Base-by-base conservation (phyloP, 92 coral and sea anemone species). In the Epizoanthus illoricatus region DNA sequence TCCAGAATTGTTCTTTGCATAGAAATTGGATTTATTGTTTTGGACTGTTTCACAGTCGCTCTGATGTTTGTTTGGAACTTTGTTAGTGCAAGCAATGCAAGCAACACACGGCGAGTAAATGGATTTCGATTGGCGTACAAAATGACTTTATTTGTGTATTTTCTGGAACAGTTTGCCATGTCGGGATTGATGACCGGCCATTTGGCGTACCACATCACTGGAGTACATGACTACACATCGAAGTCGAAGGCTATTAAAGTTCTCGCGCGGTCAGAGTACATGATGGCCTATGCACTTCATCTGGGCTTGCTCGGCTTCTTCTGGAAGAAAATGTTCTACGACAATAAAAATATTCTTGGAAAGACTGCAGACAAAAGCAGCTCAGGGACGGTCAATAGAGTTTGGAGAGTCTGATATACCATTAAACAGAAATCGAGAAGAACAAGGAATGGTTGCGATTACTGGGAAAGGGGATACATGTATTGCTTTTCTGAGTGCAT, bases 101-200 rank as follows among this genome's bases (percentile, higher is more conserved):
- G n/a, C 21, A 69, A 36, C 10, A 69, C 8, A 69, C 73, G 73
- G 21, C 73, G 11, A 8, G 7, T 15, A 18, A 10, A 42, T 15
- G 54, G 49, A 0, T 42, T 69, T 69, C 19, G 21, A 13, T 9
- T 13, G 52, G 73, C 73, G 5, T 69, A 69, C 55, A 36, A 42
- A 20, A 36, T 69, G 55, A 69, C 73, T 8, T 16, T 36, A 41
- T 15, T 69, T 69, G 73, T 69, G 73, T 69, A 69, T 41, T 69
- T 69, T n/a, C 17, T 69, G 73, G 73, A 69, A 20, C 73, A 69
- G 73, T 16, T 69, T 9, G 73, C 11, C 16, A 69, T 69, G 73
- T 39, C 73, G 39, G 73, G 73, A 69, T n/a, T 69, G 52, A 69
- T 69, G 73, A n/a, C 73, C 42, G 45, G 73, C 19, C 73, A 69